A percentile compares a stretch with the other conserved stretches of the same genome.
Evolutionary conservation across 2,888 invertebrate species (phyloP).

Genomic region (Reticulitermes lucifugus): DNA sequence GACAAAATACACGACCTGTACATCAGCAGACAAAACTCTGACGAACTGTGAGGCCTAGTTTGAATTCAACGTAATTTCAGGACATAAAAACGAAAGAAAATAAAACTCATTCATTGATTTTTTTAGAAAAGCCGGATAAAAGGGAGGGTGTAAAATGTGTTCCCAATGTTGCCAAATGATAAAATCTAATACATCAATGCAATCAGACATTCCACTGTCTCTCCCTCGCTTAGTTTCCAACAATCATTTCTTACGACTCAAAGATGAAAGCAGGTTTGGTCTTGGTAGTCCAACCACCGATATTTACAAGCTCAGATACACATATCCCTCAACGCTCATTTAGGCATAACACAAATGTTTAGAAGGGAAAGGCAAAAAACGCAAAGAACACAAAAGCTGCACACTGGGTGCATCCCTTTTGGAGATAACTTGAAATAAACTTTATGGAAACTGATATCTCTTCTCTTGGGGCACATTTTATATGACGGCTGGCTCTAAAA

Average conservation of each 20-base stretch:
- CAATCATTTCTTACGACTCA: not conserved
- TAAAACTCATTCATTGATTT: not conserved
- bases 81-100: not conserved
- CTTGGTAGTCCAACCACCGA: not conserved
- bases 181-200: conserved; percentile 47
- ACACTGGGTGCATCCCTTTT: not conserved
- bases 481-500: not conserved
- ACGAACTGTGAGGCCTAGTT: no score
- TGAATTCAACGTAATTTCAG: not conserved
- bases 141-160: conserved; percentile 39
- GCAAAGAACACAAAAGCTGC: not conserved
- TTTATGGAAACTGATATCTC: conserved; percentile 46
- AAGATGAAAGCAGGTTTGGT: not conserved
- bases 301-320: not conserved
- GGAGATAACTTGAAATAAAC: conserved; percentile 10
- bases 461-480: conserved; percentile 40
- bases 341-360: not conserved
- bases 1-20: no score
- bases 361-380: not conserved
- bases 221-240: not conserved
- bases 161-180: conserved; percentile 24
- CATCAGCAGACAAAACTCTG: no score
- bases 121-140: not conserved
- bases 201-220: not conserved
- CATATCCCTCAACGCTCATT: not conserved